phyloP scores from a whole-genome alignment of 2,113 vertebrate species.

The Psettodes erumei region DNA sequence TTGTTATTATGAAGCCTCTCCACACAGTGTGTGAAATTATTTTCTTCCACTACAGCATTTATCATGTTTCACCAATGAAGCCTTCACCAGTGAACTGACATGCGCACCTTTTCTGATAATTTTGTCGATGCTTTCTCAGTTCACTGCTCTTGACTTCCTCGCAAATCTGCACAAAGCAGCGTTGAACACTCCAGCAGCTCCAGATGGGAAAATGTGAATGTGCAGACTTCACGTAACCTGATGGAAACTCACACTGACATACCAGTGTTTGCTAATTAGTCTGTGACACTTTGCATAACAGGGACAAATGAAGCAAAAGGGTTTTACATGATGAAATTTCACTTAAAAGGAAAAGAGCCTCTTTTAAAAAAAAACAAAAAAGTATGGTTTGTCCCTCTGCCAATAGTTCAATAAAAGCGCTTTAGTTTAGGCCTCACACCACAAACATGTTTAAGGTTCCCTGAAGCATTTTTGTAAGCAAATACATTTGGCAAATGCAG shows the following conservation, averaged over 20 bases:
- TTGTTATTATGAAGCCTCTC: constrained; percentile 11
- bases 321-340: not conserved
- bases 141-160: not conserved
- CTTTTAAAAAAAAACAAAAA: not conserved
- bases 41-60: not conserved
- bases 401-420: not conserved
- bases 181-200: constrained; percentile 14
- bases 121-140: not conserved
- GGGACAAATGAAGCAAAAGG: not conserved
- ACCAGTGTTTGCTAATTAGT: not conserved
- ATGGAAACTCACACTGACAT: not conserved
- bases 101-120: constrained; percentile 12
- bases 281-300: not conserved
- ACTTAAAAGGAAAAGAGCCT: not conserved
- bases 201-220: constrained; percentile 41
- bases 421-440: not conserved
- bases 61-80: not conserved
- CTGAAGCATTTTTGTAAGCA: not conserved
- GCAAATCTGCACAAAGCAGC: constrained; percentile 19
- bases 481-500: too few relatives aligned
- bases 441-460: not conserved
- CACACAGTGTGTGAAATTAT: not conserved
- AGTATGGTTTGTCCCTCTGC: not conserved
- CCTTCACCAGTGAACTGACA: not conserved
- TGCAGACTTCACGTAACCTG: constrained; percentile 24